Conservation (phyloP, 1,140 invertebrate species). For the Gryon sp. region DNA sequence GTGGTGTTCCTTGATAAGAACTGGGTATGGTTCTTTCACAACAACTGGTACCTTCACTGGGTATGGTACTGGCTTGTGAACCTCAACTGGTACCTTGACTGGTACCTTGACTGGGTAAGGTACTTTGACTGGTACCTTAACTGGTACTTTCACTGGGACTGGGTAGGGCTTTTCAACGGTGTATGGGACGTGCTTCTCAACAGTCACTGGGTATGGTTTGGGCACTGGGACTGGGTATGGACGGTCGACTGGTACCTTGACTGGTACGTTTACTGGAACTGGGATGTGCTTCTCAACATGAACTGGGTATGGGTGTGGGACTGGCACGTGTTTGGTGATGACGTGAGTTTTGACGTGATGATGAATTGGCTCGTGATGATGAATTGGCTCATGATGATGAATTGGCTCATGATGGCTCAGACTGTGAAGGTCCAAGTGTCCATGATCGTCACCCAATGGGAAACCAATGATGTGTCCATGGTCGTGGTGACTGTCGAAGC, state of each 20-base stretch:
- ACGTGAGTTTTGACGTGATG: slow-evolving; percentile 77
- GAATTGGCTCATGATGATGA: neutral
- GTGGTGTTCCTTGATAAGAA: slow-evolving; percentile 72
- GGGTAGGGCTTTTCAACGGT: slow-evolving; percentile 79
- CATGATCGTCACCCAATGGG: slow-evolving; percentile 16
- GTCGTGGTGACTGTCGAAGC: slow-evolving; percentile 1
- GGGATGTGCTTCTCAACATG: slow-evolving; percentile 76
- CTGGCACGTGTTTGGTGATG: slow-evolving; percentile 78
- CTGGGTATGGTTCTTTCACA: slow-evolving; percentile 81
- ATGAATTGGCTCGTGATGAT: slow-evolving; percentile 65
- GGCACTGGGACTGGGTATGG: slow-evolving; percentile 81
- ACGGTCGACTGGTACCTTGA: slow-evolving; percentile 79
- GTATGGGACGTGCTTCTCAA: slow-evolving; percentile 81
- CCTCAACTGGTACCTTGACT: slow-evolving; percentile 78
- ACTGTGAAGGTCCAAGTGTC: slow-evolving; percentile 4
- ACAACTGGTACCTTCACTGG: slow-evolving; percentile 77
- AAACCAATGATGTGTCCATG: neutral
- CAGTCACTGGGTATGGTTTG: slow-evolving; percentile 81
- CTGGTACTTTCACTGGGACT: slow-evolving; percentile 80
- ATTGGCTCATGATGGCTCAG: neutral
- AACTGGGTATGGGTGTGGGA: slow-evolving; percentile 77
- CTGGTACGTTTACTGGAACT: slow-evolving; percentile 74
- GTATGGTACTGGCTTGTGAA: slow-evolving; percentile 76
- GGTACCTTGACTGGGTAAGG: slow-evolving; percentile 76
- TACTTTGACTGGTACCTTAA: slow-evolving; percentile 79